phyloP scores from a whole-genome alignment of 2,113 vertebrate genomes.

The Cygnus buccinator region DNA sequence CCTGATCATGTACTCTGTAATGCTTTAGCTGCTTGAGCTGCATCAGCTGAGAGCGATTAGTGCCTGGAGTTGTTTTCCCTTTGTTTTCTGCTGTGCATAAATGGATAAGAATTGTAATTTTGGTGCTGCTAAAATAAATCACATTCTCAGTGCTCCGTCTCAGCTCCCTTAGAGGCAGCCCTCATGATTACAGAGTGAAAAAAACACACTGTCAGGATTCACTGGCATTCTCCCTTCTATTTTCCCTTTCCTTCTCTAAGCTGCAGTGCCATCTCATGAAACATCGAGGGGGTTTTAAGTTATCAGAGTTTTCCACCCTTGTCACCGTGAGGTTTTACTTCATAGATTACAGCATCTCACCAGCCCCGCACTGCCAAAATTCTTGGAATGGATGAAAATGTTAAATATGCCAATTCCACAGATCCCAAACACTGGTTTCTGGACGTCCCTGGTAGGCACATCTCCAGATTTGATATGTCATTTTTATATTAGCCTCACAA shows the following conservation, averaged over 20 bases:
- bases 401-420: not conserved
- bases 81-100: constrained; percentile 25
- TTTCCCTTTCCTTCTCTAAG: not conserved
- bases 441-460: not conserved
- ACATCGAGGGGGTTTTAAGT: not conserved
- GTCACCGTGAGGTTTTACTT: not conserved
- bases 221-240: not conserved
- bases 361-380: not conserved
- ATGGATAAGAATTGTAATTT: not conserved
- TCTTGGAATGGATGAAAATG: not conserved
- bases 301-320: not conserved
- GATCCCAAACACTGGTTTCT: not conserved
- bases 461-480: not conserved
- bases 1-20: not conserved
- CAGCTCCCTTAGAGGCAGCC: not conserved
- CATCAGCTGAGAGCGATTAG: constrained; percentile 1
- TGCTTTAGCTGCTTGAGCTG: constrained; percentile 1
- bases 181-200: not conserved
- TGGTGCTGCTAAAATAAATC: constrained; percentile 13
- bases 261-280: not conserved
- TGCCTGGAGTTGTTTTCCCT: constrained; percentile 32
- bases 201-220: not conserved
- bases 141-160: not conserved
- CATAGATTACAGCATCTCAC: not conserved
- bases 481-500: not conserved